A percentile compares a stretch with the other conserved stretches of the same genome.
Evolutionary conservation across 2,113 vertebrate species (phyloP).

Genomic region (Recurvirostra avosetta): DNA sequence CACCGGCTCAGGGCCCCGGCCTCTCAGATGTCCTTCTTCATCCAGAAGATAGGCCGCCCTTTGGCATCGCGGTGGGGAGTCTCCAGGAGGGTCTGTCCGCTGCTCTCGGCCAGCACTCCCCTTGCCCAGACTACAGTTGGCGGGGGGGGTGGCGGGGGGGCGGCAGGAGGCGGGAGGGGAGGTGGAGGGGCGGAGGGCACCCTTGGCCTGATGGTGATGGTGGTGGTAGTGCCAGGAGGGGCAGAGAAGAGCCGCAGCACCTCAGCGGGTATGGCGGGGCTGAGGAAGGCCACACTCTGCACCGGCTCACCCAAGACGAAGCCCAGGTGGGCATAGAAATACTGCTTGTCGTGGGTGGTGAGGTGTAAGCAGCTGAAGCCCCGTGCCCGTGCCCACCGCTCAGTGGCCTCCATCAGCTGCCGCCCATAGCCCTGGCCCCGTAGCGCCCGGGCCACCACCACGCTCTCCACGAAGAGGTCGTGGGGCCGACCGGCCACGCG

Average conservation of each 20-base stretch:
- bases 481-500: conserved; percentile 72
- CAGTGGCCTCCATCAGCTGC: conserved; percentile 85
- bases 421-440: conserved; percentile 89
- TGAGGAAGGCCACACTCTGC: conserved; percentile 82
- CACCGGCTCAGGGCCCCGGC: rapidly evolving
- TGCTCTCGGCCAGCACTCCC: not conserved
- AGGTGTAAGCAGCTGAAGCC: conserved; percentile 84
- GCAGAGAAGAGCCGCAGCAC: conserved; percentile 77
- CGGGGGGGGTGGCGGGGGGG: not conserved
- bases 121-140: not conserved
- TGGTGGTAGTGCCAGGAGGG: not conserved
- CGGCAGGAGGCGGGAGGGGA: not conserved
- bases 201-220: not conserved
- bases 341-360: conserved; percentile 91
- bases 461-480: conserved; percentile 89
- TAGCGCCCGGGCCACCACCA: conserved; percentile 82
- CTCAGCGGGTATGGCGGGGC: conserved; percentile 72
- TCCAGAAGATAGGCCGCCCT: conserved; percentile 90
- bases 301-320: conserved; percentile 83
- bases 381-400: conserved; percentile 77
- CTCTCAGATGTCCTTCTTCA: conserved; percentile 89
- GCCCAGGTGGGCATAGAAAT: conserved; percentile 90
- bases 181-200: not conserved
- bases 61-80: conserved; percentile 82
- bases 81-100: conserved; percentile 69